A percentile compares a stretch with the other conserved stretches of the same genome.
phyloP scores from a whole-genome alignment of 2,888 invertebrate species.

The Noctua comes region DNA sequence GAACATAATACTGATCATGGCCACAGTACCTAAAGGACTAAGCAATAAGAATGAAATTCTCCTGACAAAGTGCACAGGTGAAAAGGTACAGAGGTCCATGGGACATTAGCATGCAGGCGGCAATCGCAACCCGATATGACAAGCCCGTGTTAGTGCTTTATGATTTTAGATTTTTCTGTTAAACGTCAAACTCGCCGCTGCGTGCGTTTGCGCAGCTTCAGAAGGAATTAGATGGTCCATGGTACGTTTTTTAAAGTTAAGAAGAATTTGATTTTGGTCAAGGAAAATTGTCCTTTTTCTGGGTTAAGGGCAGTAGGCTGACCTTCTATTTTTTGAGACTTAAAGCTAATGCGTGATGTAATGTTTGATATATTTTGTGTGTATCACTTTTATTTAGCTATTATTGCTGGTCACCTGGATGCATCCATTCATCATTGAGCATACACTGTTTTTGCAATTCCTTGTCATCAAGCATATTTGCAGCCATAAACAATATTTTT shows the following conservation, averaged over 20 bases:
- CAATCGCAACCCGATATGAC: slow-evolving; percentile 89
- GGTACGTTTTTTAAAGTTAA: neutral
- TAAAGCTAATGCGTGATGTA: neutral
- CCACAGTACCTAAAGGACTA: neutral
- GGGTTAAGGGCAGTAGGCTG: neutral
- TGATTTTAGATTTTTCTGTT: slow-evolving; percentile 89
- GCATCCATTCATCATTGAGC: neutral
- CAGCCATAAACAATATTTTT: neutral
- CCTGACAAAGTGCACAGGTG: slow-evolving; percentile 29
- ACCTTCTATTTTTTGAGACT: neutral
- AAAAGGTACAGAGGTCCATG: slow-evolving; percentile 43
- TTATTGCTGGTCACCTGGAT: neutral
- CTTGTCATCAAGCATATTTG: neutral
- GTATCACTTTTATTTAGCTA: neutral
- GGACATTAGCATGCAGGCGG: slow-evolving; percentile 85
- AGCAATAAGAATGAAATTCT: slow-evolving; percentile 35
- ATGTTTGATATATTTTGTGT: neutral
- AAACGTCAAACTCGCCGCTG: slow-evolving; percentile 88
- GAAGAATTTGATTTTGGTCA: neutral
- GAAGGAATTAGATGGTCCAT: slow-evolving; percentile 57
- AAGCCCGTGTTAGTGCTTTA: slow-evolving; percentile 84
- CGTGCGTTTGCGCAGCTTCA: slow-evolving; percentile 65
- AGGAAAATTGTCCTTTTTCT: neutral
- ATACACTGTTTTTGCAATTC: neutral
- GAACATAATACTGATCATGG: neutral